Percentiles rank a stretch among this genome's conserved stretches.
Conservation (phyloP, 2,113 vertebrate species). For the Platysternon megacephalum region DNA sequence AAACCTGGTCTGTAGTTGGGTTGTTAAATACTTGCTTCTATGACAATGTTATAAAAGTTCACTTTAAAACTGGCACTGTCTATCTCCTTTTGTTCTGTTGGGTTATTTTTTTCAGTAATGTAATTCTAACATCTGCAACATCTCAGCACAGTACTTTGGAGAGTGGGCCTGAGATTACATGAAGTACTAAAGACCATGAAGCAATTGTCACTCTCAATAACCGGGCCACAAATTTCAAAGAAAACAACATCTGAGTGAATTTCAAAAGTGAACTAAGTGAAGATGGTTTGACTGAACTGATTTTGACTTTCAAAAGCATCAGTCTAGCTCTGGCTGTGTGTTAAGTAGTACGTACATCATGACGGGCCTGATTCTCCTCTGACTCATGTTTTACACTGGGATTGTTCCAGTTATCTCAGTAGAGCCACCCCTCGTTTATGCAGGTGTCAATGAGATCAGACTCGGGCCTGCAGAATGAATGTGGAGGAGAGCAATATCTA, state of each 20-base stretch:
- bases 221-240: background rate
- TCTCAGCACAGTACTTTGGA: background rate
- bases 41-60: background rate
- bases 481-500: background rate
- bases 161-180: background rate
- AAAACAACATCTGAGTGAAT: background rate
- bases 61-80: background rate
- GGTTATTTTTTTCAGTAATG: background rate
- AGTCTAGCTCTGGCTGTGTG: background rate
- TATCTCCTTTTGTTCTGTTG: background rate
- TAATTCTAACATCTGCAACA: background rate
- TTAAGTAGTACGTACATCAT: accelerated
- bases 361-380: background rate
- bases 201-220: background rate
- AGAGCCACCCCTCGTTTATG: accelerated
- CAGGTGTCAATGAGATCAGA: accelerated
- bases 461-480: accelerated
- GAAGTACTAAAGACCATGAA: background rate
- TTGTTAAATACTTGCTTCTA: background rate
- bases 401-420: accelerated
- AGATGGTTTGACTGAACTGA: background rate
- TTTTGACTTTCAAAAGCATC: accelerated
- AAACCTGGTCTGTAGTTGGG: background rate
- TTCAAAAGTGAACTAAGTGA: background rate
- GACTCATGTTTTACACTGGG: accelerated